phyloP scores from a whole-genome alignment of 2,888 invertebrate genomes.

The Anthophora plumipes region DNA sequence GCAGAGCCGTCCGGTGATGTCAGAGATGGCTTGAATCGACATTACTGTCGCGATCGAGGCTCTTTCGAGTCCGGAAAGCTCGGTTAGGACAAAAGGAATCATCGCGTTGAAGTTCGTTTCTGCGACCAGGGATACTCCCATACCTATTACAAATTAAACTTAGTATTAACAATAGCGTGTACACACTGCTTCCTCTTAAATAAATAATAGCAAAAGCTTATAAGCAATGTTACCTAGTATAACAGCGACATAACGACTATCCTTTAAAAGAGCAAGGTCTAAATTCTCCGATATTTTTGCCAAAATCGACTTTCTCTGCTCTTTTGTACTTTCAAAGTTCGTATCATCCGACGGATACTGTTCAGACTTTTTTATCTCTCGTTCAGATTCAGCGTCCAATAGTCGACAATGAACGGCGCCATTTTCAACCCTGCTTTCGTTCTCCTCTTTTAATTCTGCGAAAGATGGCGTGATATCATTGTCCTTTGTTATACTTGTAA shows the following conservation, averaged over 20 bases:
- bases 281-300: slow-evolving; percentile 52
- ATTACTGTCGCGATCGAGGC: slow-evolving; percentile 81
- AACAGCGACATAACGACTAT: slow-evolving; percentile 64
- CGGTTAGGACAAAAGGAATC: slow-evolving; percentile 84
- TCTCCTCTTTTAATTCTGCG: slow-evolving; percentile 7
- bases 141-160: slow-evolving; percentile 70
- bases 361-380: neutral
- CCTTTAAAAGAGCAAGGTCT: slow-evolving; percentile 68
- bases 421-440: slow-evolving; percentile 17
- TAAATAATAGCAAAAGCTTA: neutral
- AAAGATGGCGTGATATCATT: slow-evolving; percentile 46
- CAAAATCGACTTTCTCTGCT: slow-evolving; percentile 18
- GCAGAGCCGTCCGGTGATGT: slow-evolving; percentile 83
- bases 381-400: slow-evolving; percentile 5
- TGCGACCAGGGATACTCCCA: slow-evolving; percentile 84
- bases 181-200: too few species aligned
- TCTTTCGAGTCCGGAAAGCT: slow-evolving; percentile 80
- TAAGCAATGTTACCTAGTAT: slow-evolving; percentile 63
- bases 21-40: slow-evolving; percentile 82
- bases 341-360: neutral
- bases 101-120: slow-evolving; percentile 84
- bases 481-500: slow-evolving; percentile 38
- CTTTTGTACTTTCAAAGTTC: neutral
- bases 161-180: too few species aligned
- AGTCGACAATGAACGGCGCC: slow-evolving; percentile 21